A percentile compares a stretch with the other conserved stretches of the same genome.
Evolutionary conservation across 2,797 vertebrate species (phyloP).

Genomic region (Enteromius thamalakanensis): DNA sequence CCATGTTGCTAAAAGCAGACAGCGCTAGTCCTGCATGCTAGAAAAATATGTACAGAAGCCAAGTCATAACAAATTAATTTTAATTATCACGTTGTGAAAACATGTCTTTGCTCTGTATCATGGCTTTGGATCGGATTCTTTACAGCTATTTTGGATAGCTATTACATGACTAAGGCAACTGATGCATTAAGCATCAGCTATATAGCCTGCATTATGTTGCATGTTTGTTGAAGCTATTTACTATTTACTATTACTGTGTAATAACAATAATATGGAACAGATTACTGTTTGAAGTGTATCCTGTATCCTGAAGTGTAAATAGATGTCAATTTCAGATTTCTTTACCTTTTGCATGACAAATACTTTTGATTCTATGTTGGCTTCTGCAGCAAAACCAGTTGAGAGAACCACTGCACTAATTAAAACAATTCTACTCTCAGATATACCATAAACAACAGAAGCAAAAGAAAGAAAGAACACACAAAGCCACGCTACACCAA

Average conservation of each 20-base stretch:
- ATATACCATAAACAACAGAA: not conserved
- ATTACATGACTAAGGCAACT: not conserved
- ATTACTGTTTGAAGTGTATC: not conserved
- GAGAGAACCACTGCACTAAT: not conserved
- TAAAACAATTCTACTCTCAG: not conserved
- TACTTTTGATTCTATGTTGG: not conserved
- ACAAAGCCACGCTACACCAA: not conserved
- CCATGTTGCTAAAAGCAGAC: conserved; percentile 28
- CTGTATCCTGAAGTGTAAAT: no score
- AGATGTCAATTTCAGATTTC: not conserved
- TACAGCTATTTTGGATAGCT: not conserved
- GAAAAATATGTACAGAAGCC: not conserved
- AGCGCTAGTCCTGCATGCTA: not conserved
- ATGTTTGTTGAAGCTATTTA: not conserved
- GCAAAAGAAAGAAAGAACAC: conserved; percentile 2
- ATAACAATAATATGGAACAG: not conserved
- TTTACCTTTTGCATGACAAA: not conserved
- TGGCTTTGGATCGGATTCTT: not conserved
- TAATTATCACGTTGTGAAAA: not conserved
- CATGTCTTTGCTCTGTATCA: not conserved
- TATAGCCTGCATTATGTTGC: not conserved
- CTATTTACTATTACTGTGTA: not conserved
- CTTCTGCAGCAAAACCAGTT: not conserved
- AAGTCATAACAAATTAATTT: not conserved
- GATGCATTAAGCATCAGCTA: not conserved